Conservation (phyloP, 2,888 invertebrate species). For the Gryllus longicercus region DNA sequence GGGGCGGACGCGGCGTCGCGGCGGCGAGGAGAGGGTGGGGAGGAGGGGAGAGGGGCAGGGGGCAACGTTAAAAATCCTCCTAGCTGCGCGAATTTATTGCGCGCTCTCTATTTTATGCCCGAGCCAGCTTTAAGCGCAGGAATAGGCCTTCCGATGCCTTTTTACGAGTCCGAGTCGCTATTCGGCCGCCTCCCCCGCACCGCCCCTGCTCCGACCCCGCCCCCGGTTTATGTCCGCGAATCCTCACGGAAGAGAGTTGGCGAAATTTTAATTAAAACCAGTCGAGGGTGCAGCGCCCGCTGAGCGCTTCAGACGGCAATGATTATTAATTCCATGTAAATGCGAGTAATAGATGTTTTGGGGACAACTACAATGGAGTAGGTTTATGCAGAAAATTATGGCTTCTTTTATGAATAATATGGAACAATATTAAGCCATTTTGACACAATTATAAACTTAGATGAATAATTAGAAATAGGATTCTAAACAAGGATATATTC, state of each 20-base stretch:
- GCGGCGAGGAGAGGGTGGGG: neutral
- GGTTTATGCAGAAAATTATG: no score
- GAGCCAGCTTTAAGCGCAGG: neutral
- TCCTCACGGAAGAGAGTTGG: neutral
- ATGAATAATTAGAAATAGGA: no score
- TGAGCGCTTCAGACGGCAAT: neutral
- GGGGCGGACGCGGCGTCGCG: neutral
- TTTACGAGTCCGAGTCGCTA: neutral
- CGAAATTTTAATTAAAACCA: conserved; percentile 17
- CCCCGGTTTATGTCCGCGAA: no score
- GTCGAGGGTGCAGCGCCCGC: neutral
- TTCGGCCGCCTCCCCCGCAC: neutral
- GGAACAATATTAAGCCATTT: no score
- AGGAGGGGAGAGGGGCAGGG: neutral
- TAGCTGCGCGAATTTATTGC: neutral
- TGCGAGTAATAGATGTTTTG: neutral
- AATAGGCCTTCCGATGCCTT: neutral
- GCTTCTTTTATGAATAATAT: no score
- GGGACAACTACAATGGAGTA: no score
- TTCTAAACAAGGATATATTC: no score
- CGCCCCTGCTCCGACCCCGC: no score
- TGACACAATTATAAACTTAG: no score
- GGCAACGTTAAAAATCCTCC: neutral
- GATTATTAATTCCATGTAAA: neutral
- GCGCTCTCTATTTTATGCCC: neutral